Conservation (phyloP, 2,797 vertebrate genomes). For the Cyprinella venusta region DNA sequence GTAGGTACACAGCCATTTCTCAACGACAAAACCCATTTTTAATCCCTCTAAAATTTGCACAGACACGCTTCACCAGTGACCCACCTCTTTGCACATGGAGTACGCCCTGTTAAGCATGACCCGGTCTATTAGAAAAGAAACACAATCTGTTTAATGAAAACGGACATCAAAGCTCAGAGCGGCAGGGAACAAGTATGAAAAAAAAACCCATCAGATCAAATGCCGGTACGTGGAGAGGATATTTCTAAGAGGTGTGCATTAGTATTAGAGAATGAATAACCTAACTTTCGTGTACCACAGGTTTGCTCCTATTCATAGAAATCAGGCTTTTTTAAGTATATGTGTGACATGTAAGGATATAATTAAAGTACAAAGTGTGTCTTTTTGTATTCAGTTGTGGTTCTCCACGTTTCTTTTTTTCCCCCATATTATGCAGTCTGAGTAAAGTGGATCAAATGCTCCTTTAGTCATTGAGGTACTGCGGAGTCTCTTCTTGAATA, state of each 20-base stretch:
- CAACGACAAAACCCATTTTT: neutral
- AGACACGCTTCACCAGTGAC: constrained; percentile 30
- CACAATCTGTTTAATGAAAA: constrained; percentile 40
- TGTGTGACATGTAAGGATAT: constrained; percentile 24
- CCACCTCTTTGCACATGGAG: neutral
- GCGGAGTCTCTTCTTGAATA: constrained; percentile 2
- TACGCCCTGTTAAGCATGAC: constrained; percentile 11
- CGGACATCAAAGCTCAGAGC: constrained; percentile 41
- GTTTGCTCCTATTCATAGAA: constrained; percentile 13
- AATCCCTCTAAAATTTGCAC: constrained; percentile 15
- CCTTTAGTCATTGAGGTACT: constrained; percentile 26
- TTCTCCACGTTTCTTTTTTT: neutral
- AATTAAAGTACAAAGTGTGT: constrained; percentile 12
- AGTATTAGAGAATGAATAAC: constrained; percentile 1
- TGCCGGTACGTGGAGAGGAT: constrained; percentile 1
- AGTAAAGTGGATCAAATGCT: constrained; percentile 38
- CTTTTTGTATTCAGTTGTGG: constrained; percentile 7
- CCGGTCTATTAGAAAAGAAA: constrained; percentile 7
- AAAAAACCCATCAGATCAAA: constrained; percentile 26
- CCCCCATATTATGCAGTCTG: constrained; percentile 12
- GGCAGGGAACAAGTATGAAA: constrained; percentile 5
- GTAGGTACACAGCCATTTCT: constrained; percentile 35
- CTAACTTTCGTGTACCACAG: neutral
- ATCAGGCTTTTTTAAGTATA: constrained; percentile 21
- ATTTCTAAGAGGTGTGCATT: constrained; percentile 28